Evolutionary conservation across 2,888 invertebrate species (phyloP).

Genomic region (Ellobium chinense): DNA sequence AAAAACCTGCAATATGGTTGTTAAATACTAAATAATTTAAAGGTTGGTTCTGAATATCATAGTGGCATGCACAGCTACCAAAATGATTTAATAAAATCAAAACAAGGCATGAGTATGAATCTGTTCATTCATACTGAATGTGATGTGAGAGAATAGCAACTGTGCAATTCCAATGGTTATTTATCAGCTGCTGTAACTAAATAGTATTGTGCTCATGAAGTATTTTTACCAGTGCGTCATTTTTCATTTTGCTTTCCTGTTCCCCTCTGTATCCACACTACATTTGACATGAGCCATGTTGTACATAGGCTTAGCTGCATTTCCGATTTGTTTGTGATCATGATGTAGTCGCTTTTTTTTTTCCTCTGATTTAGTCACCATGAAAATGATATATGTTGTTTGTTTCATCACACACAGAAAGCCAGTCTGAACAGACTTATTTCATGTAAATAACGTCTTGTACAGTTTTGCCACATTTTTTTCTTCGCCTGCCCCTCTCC

Average conservation of each 20-base stretch:
- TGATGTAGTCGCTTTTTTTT: constrained; percentile 29
- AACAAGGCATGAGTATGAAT: neutral
- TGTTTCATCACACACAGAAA: constrained; percentile 38
- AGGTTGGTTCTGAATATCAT: too few relatives aligned
- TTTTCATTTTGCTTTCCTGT: neutral
- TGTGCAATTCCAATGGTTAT: neutral
- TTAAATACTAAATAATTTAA: too few relatives aligned
- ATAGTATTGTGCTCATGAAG: neutral
- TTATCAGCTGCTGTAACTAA: neutral
- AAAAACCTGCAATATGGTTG: too few relatives aligned
- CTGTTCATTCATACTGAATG: neutral
- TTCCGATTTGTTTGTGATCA: constrained; percentile 26
- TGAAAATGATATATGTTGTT: constrained; percentile 15
- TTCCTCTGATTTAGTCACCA: neutral
- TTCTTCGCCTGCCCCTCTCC: constrained; percentile 8
- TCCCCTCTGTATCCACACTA: neutral
- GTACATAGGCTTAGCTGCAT: constrained; percentile 25
- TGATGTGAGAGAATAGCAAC: neutral
- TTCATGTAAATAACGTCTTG: constrained; percentile 38
- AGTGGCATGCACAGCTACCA: too few relatives aligned
- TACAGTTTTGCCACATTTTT: constrained; percentile 31
- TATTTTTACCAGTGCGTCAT: neutral
- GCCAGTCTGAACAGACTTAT: constrained; percentile 34
- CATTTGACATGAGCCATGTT: constrained; percentile 17
- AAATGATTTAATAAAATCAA: neutral